Base-by-base conservation (phyloP, 2,888 invertebrate genomes). In the Lottia gigantea region DNA sequence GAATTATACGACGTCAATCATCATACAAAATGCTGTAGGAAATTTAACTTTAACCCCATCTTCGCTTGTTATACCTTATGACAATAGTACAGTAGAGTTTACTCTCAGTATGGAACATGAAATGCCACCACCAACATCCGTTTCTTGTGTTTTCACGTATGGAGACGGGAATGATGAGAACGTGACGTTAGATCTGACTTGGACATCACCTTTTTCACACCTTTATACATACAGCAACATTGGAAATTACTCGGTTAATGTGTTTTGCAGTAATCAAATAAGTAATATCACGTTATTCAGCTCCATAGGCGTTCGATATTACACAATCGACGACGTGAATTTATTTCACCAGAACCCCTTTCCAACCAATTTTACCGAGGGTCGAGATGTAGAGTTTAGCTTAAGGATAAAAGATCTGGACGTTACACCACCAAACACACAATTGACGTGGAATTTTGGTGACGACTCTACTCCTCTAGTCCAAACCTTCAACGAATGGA, bases 371-470 rank as follows among this genome's bases (percentile, higher is more conserved):
- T 55, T 55, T 2, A 49, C 65, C 11, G 31, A 49, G 19, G 23
- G 64, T 23, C 47, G 23, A 40, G 55, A 31, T 45, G 62, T 69
- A 19, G 55, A 26, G 16, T 64, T 69, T 46, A 69, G 25, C 6
- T 23, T 69, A 2, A 40, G 55, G 26, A 55, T 65, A 23, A 55
- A 46, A 19, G 61, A 55, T 31, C 15, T 61, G 25, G 12, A 47
- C 12, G 23, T n/a, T 1, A 49, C 65, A 19, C 69, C 69, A 11
- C 69, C 61, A 0, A 49, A 47, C 16, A 65, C 55, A 8, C 12
- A 55, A 2, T 15, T 61, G 15, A 11, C 16, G 11, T 69, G 69
- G 69, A 61, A 69, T 46, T 69, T 69, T 26, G 65, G 64, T 11
- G 69, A 69, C 40, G 45, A 40, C 8, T 49, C 16, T 23, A n/a